Percentiles rank a stretch among this genome's conserved stretches.
These are phyloP conservation scores for Mercenaria mercenaria DNA, from an alignment of 1,140 invertebrate genomes.

Conservation along the genomic window DNA sequence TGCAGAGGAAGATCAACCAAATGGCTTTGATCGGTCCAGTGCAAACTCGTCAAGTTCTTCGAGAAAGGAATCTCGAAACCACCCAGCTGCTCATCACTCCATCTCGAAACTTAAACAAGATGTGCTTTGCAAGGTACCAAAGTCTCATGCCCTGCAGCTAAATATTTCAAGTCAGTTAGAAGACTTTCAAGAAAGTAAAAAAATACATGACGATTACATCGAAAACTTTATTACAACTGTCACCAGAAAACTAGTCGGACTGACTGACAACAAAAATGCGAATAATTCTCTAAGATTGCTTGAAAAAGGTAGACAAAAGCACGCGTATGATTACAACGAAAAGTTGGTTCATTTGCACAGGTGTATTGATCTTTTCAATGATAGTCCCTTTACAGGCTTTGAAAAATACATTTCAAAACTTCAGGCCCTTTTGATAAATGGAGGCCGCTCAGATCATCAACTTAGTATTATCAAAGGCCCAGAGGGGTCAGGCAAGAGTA, in stretches of 20 bases:
- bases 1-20: not conserved
- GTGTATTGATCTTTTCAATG: slow-evolving; percentile 43
- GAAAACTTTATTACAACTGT: slow-evolving; percentile 33
- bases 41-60: not conserved
- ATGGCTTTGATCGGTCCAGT: not conserved
- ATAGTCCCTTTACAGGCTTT: slow-evolving; percentile 35
- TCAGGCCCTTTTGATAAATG: slow-evolving; percentile 63
- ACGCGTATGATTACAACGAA: slow-evolving; percentile 51
- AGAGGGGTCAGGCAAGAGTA: slow-evolving; percentile 71
- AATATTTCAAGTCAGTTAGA: not conserved
- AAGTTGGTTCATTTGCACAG: slow-evolving; percentile 67
- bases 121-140: not conserved
- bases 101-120: not conserved
- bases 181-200: slow-evolving; percentile 19
- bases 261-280: not conserved
- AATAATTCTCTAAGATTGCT: not conserved
- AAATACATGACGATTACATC: slow-evolving; percentile 12
- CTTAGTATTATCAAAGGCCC: slow-evolving; percentile 72
- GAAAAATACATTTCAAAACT: slow-evolving; percentile 59
- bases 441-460: slow-evolving; percentile 68
- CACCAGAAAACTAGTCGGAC: not conserved
- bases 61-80: not conserved
- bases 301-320: not conserved
- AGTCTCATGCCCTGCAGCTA: not conserved
- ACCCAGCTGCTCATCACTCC: not conserved